These are phyloP conservation scores for Oceanodroma leucorhoa DNA, from an alignment of 2,797 vertebrate species.

Conservation along the genomic window DNA sequence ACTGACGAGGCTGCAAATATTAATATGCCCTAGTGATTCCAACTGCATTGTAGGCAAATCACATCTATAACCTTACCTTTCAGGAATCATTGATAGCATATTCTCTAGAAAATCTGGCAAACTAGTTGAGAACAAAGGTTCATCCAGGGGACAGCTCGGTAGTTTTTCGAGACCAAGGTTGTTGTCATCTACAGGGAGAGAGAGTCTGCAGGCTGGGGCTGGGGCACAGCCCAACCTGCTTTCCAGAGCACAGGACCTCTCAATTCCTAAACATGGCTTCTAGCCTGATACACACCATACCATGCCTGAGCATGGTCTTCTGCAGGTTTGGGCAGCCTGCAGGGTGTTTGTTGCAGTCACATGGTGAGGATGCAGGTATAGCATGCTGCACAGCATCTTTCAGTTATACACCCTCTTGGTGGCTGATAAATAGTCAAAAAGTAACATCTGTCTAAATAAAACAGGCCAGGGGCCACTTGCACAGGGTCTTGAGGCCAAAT, in stretches of 20 bases:
- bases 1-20: neutral
- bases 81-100: neutral
- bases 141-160: neutral
- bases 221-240: neutral
- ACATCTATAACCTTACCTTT: neutral
- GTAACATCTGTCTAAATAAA: neutral
- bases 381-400: neutral
- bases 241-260: neutral
- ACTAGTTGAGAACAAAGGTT: neutral
- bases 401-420: fast-evolving
- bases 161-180: neutral
- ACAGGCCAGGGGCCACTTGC: neutral
- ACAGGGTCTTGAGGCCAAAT: neutral
- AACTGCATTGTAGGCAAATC: neutral
- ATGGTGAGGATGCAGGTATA: neutral
- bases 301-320: neutral
- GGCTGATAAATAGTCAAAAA: neutral
- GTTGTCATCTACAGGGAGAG: neutral
- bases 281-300: neutral
- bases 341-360: neutral
- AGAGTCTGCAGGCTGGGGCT: neutral
- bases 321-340: neutral
- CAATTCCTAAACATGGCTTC: neutral
- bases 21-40: neutral
- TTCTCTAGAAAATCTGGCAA: neutral